phyloP scores from a whole-genome alignment of 2,888 invertebrate genomes.

The Oegoconia quadripuncta region DNA sequence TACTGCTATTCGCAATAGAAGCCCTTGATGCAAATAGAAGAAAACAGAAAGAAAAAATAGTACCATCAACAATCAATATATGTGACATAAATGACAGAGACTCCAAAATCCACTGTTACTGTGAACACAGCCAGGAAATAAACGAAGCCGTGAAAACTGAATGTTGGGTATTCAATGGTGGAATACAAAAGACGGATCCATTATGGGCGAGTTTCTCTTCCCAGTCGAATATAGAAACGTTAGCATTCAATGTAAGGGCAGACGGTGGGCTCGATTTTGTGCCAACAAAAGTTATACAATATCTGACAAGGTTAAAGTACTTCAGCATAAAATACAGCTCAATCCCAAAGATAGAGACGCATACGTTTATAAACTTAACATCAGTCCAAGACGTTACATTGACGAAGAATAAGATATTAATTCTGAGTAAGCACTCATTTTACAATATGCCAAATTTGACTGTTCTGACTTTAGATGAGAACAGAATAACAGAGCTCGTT shows the following conservation, averaged over 20 bases:
- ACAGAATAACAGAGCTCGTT: slow-evolving; percentile 85
- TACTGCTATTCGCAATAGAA: slow-evolving; percentile 71
- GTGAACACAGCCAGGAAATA: slow-evolving; percentile 77
- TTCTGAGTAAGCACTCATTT: slow-evolving; percentile 83
- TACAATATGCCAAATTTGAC: slow-evolving; percentile 85
- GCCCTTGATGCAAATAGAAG: slow-evolving; percentile 66
- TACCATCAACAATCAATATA: slow-evolving; percentile 62
- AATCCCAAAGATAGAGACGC: slow-evolving; percentile 83
- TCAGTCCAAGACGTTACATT: slow-evolving; percentile 84
- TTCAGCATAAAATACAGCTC: slow-evolving; percentile 86
- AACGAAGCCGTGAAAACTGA: slow-evolving; percentile 84
- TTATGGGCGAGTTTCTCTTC: slow-evolving; percentile 86
- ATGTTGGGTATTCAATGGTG: slow-evolving; percentile 87
- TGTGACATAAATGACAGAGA: slow-evolving; percentile 78
- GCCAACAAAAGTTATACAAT: slow-evolving; percentile 84
- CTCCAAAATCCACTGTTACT: slow-evolving; percentile 83
- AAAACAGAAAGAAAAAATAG: slow-evolving; percentile 62
- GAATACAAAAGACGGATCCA: slow-evolving; percentile 82
- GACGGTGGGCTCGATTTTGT: slow-evolving; percentile 84
- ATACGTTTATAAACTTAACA: slow-evolving; percentile 87
- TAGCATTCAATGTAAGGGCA: slow-evolving; percentile 85
- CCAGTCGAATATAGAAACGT: slow-evolving; percentile 83
- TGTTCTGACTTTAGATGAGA: slow-evolving; percentile 85
- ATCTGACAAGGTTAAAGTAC: slow-evolving; percentile 82
- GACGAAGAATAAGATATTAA: slow-evolving; percentile 83